These are phyloP conservation scores for Drosophila nikananu DNA, from an alignment of 1,140 invertebrate genomes.

Conservation along the genomic window DNA sequence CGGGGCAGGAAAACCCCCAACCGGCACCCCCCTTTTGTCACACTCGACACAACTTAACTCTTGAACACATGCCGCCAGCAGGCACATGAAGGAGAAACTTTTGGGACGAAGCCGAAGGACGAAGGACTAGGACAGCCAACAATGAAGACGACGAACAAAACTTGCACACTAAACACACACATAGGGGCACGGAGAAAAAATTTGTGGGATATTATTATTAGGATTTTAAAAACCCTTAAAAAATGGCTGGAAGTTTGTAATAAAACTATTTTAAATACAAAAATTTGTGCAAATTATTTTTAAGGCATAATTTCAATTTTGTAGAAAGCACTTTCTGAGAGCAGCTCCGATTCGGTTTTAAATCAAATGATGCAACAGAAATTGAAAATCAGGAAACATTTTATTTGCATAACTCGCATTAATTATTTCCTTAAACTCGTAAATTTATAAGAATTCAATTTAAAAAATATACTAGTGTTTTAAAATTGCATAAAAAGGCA, in stretches of 20 bases:
- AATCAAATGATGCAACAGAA: too few species aligned
- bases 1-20: neutral
- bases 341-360: too few species aligned
- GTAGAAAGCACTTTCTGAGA: too few species aligned
- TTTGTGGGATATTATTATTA: neutral
- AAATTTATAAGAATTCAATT: neutral
- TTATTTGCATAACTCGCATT: too few species aligned
- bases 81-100: constrained; percentile 78
- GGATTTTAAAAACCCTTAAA: neutral
- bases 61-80: constrained; percentile 82
- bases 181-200: neutral
- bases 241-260: neutral
- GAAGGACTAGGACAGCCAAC: constrained; percentile 38
- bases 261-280: neutral
- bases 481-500: too few species aligned
- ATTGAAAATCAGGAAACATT: too few species aligned
- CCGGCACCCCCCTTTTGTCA: constrained; percentile 29
- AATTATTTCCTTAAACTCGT: too few species aligned
- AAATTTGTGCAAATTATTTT: too few species aligned
- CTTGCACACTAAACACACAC: constrained; percentile 7
- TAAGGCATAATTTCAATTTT: too few species aligned
- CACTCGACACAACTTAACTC: constrained; percentile 78
- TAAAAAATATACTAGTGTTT: too few species aligned
- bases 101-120: constrained; percentile 58
- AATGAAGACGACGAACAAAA: constrained; percentile 14